Evolutionary conservation across 2,888 invertebrate genomes (phyloP), one percentile per base, ranked within the genome.

Genomic region (Hyles lineata): DNA sequence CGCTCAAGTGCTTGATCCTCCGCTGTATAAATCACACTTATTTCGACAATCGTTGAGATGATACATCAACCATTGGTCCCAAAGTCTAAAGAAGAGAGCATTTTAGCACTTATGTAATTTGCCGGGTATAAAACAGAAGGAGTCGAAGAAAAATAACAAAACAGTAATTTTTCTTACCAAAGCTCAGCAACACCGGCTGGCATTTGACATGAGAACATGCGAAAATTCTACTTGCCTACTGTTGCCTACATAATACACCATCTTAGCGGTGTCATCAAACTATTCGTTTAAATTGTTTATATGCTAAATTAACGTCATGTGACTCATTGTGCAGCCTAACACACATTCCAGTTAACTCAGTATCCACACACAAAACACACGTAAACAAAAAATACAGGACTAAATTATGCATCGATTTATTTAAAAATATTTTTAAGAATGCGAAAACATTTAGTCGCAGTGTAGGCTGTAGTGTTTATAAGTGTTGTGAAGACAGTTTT

Each of bases 271-370:
- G 73, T 73, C 73, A 70, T 73, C 70, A 77, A 81, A 83, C 80
- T 76, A 82, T 81, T 82, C 78, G 82, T 81, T 81, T 82, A 80
- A 83, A 82, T 79, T 83, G 81, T 85, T 81, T 82, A 83, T 77
- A 79, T 75, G 75, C 74, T 79, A 77, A 85, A 86, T 86, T 83
- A 84, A 71, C 81, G 87, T 86, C 85, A 88, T 87, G 86, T 87
- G 85, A 89, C 83, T 80, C 80, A 84, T 79, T 80, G 77, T 73
- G 78, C 77, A 80, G 80, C 81, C 80, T 82, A 78, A 78, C 35
- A 23, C 55, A 32, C 8, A 50, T 63, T 55, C 21, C 35, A 59
- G n/a, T 74, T 77, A 75, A 79, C 75, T 76, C 50, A 29, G 17
- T 17, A 17, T 4, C 25, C 35, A 19, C 55, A n/a, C n/a, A 25